Base-by-base conservation (phyloP, 2,888 invertebrate species). In the Dichetophora obliterata region DNA sequence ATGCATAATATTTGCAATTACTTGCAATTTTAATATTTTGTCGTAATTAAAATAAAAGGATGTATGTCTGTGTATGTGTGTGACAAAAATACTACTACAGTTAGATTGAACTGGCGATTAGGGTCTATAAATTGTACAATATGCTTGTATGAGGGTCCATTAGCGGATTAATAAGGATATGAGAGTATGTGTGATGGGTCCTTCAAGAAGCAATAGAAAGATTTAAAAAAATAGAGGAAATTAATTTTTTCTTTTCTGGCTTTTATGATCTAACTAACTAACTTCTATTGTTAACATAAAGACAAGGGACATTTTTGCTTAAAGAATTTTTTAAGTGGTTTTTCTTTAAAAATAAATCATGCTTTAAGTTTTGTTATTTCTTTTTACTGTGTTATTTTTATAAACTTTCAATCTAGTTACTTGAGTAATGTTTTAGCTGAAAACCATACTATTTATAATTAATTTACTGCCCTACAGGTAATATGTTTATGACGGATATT, bases 11-110 rank as follows among this genome's bases (percentile, higher is more conserved):
- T 71, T 71, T 71, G 57, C 59, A 57, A 71, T 71, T 59, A 71
- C 71, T 71, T 71, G 71, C 71, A 71, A 71, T 71, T 71, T 71
- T 71, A 71, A 59, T 71, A 59, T 71, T 48, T 50, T 24, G 68
- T 50, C 19, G 50, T 54, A 70, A 57, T 52, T 54, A 57, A 70
- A 70, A 34, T 22, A 37, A 57, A 57, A 14, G 70, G 34, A 68
- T 68, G 68, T 3, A 11, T 43, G 19, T 9, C 19, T 5, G 9
- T 54, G 70, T 6, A 27, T 8, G 37, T 8, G 43, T 14, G 63
- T 6, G 37, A 54, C 5, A 54, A 8, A 54, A 9, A 54, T 22
- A 54, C 19, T 54, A 54, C n/a, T n/a, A 50, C 19, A 27, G 16
- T 63, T 63, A 6, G 68, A n/a, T 68, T 14, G 70, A 54, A 57